A percentile compares a stretch with the other conserved stretches of the same genome.
Conservation (phyloP, 1,140 invertebrate species). For the Euschistus heros region DNA sequence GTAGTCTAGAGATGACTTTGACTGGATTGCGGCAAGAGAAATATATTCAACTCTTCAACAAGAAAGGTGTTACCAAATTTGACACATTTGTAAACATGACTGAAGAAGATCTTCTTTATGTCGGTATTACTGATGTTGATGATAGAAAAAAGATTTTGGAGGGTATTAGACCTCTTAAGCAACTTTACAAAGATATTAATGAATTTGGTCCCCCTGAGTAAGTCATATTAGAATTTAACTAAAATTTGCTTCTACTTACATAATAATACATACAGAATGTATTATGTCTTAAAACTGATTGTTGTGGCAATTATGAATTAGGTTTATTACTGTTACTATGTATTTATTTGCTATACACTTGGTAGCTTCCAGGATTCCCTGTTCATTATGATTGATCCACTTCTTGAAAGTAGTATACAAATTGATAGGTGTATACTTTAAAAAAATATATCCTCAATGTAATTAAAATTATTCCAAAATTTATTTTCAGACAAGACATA, state of each 20-base stretch:
- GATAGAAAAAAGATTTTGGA: not conserved
- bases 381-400: no score
- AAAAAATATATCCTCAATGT: no score
- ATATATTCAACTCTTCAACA: not conserved
- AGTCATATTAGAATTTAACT: not conserved
- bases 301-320: no score
- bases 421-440: no score
- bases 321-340: no score
- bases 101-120: not conserved
- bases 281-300: no score
- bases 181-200: conserved; percentile 3
- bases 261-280: no score
- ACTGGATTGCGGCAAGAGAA: not conserved
- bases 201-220: not conserved
- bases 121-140: not conserved
- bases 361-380: no score
- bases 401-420: no score
- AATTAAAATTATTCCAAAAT: no score
- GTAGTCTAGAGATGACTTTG: not conserved
- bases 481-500: no score
- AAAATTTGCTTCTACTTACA: not conserved
- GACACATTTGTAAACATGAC: conserved; percentile 8
- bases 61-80: not conserved
- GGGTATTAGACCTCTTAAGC: not conserved
- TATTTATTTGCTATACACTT: no score